Evolutionary conservation across 2,888 invertebrate species (phyloP), one percentile per base, ranked within the genome.

Genomic region (Liposcelis brunnea): DNA sequence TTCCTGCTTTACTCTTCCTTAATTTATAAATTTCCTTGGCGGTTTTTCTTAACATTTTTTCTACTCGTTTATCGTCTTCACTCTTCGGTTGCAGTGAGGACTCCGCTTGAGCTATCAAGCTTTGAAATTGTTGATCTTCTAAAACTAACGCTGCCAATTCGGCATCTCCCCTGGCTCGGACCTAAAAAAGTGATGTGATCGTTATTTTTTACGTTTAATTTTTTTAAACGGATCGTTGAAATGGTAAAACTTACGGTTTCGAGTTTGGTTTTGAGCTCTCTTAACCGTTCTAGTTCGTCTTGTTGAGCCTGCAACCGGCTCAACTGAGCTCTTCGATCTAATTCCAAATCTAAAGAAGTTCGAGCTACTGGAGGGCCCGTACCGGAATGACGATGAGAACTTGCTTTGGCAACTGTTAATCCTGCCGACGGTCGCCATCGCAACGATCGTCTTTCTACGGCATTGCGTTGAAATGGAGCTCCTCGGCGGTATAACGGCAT

Each of bases 321-420:
- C 63, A 91, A 86, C 58, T 93, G 93, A 45, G 94, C 94, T 62
- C 82, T 83, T 53, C 91, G 71, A 65, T 94, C 94, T 50, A 94
- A 68, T 59, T 93, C 83, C 52, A 94, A 71, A 64, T 94, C 94
- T 43, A 94, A 72, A 1, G 91, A 90, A 1, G 94, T 94, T 53
- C 89, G 71, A 49, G 43, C 34, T 47, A 19, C 33, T 44, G 11
- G 48, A 43, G 14, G 47, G 46, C 11, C 38, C 26, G 26, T 26
- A 6, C 26, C 26, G 26, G 26, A 26, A 26, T 26, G 8, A 8
- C 26, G 26, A 26, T 26, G 26, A 31, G 19, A 66, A 66, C 12
- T 59, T 52, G 55, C 69, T 58, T 48, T 62, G 61, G 43, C 67
- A 59, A 58, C 67, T 65, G 16, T 69, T 67, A 35, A 70, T 69